Percentiles rank a stretch among this genome's conserved stretches.
Conservation (phyloP, 2,113 vertebrate genomes). For the Toxotes jaculatrix region DNA sequence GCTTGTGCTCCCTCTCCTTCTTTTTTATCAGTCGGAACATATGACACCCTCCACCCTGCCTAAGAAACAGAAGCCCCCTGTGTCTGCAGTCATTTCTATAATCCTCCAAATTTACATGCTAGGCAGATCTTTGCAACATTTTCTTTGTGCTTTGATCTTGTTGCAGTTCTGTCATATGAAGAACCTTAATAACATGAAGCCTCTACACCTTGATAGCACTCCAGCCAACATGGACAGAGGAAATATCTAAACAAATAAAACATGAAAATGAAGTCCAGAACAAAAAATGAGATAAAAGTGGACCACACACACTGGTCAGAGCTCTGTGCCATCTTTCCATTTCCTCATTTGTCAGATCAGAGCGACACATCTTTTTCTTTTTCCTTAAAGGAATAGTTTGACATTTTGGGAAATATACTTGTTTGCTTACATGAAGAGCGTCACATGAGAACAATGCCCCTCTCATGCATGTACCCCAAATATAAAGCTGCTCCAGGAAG, state of each 20-base stretch:
- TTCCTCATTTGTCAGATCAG: slow-evolving; percentile 44
- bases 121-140: slow-evolving; percentile 4
- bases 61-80: slow-evolving; percentile 56
- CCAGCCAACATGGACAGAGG: not conserved
- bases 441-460: not conserved
- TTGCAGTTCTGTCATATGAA: not conserved
- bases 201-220: not conserved
- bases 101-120: slow-evolving; percentile 35
- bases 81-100: slow-evolving; percentile 36
- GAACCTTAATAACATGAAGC: slow-evolving; percentile 2
- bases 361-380: not conserved
- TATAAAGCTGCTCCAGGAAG: not conserved
- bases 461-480: not conserved
- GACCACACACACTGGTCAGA: slow-evolving; percentile 7
- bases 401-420: not conserved
- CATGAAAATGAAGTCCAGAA: slow-evolving; percentile 12
- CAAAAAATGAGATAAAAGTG: slow-evolving; percentile 5
- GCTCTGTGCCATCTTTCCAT: not conserved
- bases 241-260: slow-evolving; percentile 16
- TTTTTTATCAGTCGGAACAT: slow-evolving; percentile 52
- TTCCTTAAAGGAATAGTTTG: not conserved
- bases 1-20: slow-evolving; percentile 17
- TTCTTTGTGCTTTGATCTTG: slow-evolving; percentile 9
- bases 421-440: not conserved
- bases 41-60: slow-evolving; percentile 51